These are phyloP conservation scores for Eupelmus urozonus DNA, from an alignment of 2,888 invertebrate genomes.

Conservation along the genomic window DNA sequence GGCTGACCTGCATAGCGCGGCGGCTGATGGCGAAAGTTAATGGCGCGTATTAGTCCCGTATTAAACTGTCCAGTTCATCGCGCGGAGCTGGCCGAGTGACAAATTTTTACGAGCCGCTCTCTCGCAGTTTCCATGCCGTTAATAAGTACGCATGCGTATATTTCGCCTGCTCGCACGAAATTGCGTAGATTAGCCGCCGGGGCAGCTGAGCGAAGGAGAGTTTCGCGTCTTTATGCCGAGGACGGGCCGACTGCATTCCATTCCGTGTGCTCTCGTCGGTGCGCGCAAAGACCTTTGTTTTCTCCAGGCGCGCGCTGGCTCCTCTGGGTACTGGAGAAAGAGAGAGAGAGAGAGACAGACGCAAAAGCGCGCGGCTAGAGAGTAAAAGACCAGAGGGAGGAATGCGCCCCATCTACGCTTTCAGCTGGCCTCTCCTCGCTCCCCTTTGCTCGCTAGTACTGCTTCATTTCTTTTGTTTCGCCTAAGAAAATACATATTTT, in stretches of 20 bases:
- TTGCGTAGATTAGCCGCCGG: neutral
- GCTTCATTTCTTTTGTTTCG: conserved; percentile 5
- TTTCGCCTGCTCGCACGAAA: too few species aligned
- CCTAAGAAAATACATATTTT: conserved; percentile 12
- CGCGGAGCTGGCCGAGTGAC: too few species aligned
- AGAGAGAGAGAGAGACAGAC: too few species aligned
- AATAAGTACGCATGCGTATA: too few species aligned
- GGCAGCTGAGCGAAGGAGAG: too few species aligned
- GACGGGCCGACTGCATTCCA: conserved; percentile 21
- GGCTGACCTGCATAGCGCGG: neutral
- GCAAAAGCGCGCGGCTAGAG: neutral
- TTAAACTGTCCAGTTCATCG: conserved; percentile 3
- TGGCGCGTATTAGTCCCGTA: conserved; percentile 34
- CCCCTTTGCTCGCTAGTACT: neutral
- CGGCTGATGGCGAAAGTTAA: conserved; percentile 42
- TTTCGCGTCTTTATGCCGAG: neutral
- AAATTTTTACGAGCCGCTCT: too few species aligned
- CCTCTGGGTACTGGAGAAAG: neutral
- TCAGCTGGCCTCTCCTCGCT: neutral
- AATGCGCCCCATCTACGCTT: conserved; percentile 27
- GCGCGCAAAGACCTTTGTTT: conserved; percentile 42
- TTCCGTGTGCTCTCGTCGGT: neutral
- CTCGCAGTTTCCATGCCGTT: too few species aligned
- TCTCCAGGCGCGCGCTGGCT: conserved; percentile 11
- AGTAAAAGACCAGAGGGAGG: conserved; percentile 15